phyloP scores from a whole-genome alignment of 2,113 vertebrate genomes.

The Macrotus californicus region DNA sequence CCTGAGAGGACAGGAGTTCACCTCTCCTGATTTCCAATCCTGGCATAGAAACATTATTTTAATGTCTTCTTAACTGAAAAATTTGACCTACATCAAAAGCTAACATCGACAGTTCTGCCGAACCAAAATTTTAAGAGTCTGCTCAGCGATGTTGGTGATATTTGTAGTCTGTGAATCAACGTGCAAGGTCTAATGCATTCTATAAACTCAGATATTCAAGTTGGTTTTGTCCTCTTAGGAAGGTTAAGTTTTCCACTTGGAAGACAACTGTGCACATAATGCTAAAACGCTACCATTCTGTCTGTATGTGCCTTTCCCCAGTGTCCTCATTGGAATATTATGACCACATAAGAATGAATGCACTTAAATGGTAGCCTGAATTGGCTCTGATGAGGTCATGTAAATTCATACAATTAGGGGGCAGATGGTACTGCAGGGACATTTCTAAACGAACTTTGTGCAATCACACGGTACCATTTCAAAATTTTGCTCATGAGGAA shows the following conservation, averaged over 20 bases:
- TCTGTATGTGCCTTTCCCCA: neutral
- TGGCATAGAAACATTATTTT: neutral
- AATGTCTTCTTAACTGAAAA: neutral
- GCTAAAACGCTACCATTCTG: neutral
- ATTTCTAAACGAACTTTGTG: conserved; percentile 42
- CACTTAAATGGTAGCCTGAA: conserved; percentile 36
- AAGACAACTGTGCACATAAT: neutral
- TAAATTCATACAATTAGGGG: conserved; percentile 3
- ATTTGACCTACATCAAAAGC: neutral
- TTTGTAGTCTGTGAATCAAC: neutral
- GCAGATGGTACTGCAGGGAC: neutral
- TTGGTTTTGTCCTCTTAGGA: conserved; percentile 1
- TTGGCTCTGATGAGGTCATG: conserved; percentile 46
- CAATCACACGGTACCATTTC: neutral
- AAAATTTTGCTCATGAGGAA: neutral
- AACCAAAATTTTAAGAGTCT: neutral
- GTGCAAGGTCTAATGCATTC: neutral
- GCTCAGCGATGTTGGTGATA: neutral
- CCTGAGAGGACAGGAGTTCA: neutral
- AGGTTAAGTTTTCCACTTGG: neutral
- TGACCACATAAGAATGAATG: neutral
- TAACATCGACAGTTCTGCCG: fast-evolving
- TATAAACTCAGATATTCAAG: neutral
- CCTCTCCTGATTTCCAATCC: neutral
- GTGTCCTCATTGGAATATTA: neutral